Conservation (phyloP, 1,140 invertebrate species). For the Muscidifurax raptorellus region DNA sequence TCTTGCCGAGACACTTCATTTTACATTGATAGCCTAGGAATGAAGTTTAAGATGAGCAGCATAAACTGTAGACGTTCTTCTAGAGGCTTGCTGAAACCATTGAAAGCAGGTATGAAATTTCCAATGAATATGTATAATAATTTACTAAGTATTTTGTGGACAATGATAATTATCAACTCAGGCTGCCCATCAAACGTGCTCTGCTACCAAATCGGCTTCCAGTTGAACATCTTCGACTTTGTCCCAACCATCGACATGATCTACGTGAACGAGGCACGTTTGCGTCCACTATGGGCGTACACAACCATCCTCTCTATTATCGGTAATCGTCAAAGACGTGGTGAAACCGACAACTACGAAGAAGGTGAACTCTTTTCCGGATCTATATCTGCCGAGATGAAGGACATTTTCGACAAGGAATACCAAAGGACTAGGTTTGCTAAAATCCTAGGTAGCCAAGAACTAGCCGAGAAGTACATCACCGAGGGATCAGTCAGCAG, state of each 20-base stretch:
- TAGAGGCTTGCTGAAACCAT: background rate
- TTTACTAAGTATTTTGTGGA: too few species aligned
- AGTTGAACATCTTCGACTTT: conserved; percentile 12
- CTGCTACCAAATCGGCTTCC: background rate
- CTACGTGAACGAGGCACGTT: background rate
- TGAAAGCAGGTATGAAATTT: background rate
- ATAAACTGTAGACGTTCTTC: background rate
- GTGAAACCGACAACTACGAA: background rate
- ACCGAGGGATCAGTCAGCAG: background rate
- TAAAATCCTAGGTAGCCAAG: background rate
- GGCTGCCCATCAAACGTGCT: conserved; percentile 1
- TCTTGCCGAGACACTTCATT: background rate
- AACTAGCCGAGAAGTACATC: background rate
- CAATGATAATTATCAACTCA: background rate
- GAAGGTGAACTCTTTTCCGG: background rate
- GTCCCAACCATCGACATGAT: background rate
- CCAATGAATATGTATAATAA: too few species aligned
- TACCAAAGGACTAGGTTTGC: background rate
- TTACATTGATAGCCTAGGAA: background rate
- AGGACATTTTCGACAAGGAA: background rate
- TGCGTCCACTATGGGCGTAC: conserved; percentile 13
- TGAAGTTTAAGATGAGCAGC: background rate
- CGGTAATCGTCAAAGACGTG: background rate
- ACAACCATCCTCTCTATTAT: background rate
- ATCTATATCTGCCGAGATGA: background rate